Conservation (phyloP, 2,113 vertebrate genomes). For the Herpetotheres cachinnans region DNA sequence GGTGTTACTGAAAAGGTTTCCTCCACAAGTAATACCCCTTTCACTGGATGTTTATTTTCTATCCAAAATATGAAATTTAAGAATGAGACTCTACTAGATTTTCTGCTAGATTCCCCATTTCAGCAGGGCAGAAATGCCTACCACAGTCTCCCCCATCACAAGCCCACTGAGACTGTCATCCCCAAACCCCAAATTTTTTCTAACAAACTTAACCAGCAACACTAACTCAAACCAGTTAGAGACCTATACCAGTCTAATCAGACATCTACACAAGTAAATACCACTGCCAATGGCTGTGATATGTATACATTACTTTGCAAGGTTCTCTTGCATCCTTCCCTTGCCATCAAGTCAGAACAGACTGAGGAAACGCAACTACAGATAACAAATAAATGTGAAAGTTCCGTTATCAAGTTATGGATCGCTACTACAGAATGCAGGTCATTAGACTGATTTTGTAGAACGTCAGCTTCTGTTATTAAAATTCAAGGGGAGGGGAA, state of each 20-base stretch:
- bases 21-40: not conserved
- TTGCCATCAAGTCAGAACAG: not conserved
- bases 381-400: not conserved
- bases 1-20: not conserved
- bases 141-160: not conserved
- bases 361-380: not conserved
- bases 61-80: not conserved
- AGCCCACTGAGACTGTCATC: not conserved
- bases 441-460: not conserved
- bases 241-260: not conserved
- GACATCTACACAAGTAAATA: not conserved
- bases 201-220: not conserved
- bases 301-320: not conserved
- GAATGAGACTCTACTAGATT: not conserved
- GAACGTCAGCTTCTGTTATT: not conserved
- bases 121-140: not conserved
- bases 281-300: not conserved
- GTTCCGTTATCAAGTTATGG: not conserved
- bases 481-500: not conserved
- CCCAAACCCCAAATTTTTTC: not conserved
- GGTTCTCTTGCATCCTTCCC: not conserved
- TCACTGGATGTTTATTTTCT: not conserved
- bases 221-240: not conserved
- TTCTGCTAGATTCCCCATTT: not conserved
- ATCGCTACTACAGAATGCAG: not conserved